These are phyloP conservation scores for Eristalis intricaria DNA, from an alignment of 2,888 invertebrate species.

Conservation along the genomic window DNA sequence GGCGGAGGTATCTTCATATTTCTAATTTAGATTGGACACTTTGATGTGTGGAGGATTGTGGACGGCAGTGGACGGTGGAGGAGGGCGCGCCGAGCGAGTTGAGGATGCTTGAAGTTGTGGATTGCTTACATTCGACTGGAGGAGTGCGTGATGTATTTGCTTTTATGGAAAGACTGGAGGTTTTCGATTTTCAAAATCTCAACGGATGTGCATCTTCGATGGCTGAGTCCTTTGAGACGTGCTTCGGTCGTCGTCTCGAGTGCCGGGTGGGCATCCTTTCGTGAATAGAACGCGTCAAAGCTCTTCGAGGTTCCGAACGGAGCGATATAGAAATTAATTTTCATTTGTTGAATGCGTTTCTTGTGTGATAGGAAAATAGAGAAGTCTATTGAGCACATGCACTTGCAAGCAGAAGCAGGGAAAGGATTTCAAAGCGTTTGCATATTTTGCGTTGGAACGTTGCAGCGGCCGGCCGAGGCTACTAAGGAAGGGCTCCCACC, in stretches of 20 bases:
- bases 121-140: conserved; percentile 16
- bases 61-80: background rate
- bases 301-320: background rate
- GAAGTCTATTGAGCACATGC: no score
- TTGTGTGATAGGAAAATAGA: background rate
- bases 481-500: no score
- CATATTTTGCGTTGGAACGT: no score
- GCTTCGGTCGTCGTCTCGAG: background rate
- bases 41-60: conserved; percentile 4
- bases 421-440: no score
- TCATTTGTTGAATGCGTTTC: background rate
- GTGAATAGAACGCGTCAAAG: background rate
- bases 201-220: background rate
- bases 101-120: conserved; percentile 25
- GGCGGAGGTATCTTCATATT: conserved; percentile 62
- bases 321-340: background rate
- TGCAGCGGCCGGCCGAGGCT: no score
- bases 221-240: conserved; percentile 8
- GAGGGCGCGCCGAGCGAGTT: background rate
- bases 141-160: conserved; percentile 39
- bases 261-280: background rate
- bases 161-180: conserved; percentile 9
- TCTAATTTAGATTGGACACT: conserved; percentile 66
- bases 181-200: conserved; percentile 22
- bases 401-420: no score